phyloP scores from a whole-genome alignment of 2,797 vertebrate genomes.

The Myoxocephalus aenaeus region DNA sequence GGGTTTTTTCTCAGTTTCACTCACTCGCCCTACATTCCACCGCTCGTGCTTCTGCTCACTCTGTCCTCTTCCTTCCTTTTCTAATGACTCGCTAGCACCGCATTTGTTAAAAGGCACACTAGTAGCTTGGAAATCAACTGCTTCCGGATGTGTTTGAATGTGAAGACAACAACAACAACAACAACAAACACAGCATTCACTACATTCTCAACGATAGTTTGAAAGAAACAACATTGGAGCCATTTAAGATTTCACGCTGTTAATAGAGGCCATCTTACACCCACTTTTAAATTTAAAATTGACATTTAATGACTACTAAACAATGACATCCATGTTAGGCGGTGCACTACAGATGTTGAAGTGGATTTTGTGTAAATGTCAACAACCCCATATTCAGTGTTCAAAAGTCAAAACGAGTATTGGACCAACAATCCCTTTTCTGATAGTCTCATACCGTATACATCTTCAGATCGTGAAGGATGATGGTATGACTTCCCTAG shows the following conservation, averaged over 20 bases:
- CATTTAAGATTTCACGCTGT: background rate
- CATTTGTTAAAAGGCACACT: constrained; percentile 62
- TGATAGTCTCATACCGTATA: background rate
- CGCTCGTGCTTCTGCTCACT: constrained; percentile 57
- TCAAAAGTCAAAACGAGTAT: background rate
- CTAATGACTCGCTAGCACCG: constrained; percentile 61
- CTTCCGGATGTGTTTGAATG: constrained; percentile 45
- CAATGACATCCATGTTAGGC: background rate
- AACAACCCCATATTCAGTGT: background rate
- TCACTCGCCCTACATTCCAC: constrained; percentile 71
- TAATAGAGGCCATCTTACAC: background rate
- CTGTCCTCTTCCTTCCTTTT: constrained; percentile 52
- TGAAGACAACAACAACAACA: background rate
- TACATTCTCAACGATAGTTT: constrained; percentile 22
- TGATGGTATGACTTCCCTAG: background rate
- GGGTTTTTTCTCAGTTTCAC: constrained; percentile 60
- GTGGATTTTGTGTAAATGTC: background rate
- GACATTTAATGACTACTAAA: background rate
- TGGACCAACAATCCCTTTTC: background rate
- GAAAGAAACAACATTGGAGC: background rate
- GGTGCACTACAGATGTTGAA: background rate
- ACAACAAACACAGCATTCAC: constrained; percentile 4
- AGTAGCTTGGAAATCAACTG: constrained; percentile 58
- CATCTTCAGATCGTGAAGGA: background rate
- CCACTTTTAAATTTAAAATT: background rate